Percentiles rank a stretch among this genome's conserved stretches.
Evolutionary conservation across 2,888 invertebrate species (phyloP).

Genomic region (Helicoverpa assulta): DNA sequence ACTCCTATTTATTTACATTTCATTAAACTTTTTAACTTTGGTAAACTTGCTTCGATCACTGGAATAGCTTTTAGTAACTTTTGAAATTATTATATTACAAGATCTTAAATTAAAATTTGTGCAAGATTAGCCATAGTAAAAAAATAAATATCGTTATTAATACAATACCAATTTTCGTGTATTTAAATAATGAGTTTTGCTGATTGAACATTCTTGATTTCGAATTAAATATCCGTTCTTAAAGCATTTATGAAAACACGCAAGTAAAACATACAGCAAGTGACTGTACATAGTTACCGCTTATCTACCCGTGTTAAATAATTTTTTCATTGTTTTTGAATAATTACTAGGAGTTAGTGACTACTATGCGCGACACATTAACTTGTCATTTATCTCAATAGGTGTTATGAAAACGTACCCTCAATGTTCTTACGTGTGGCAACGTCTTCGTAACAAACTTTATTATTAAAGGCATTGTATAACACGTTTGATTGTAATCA

Average conservation of each 20-base stretch:
- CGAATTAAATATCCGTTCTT: slow-evolving; percentile 11
- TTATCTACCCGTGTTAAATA: slow-evolving; percentile 18
- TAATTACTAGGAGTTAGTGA: slow-evolving; percentile 47
- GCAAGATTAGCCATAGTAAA: background rate
- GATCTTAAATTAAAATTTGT: background rate
- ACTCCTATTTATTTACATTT: slow-evolving; percentile 71
- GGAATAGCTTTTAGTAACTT: background rate
- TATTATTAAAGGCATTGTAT: slow-evolving; percentile 79
- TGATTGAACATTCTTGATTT: background rate
- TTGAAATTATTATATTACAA: background rate
- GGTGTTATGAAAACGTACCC: slow-evolving; percentile 61
- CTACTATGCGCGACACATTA: slow-evolving; percentile 41
- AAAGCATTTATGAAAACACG: slow-evolving; percentile 36
- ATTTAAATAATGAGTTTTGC: background rate
- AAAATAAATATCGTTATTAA: background rate
- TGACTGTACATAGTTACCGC: slow-evolving; percentile 11
- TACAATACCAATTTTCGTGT: background rate
- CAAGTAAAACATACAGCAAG: slow-evolving; percentile 18
- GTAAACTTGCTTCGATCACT: background rate
- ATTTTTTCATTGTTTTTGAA: slow-evolving; percentile 50
- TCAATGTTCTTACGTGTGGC: slow-evolving; percentile 60
- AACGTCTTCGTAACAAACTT: slow-evolving; percentile 67
- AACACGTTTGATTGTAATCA: slow-evolving; percentile 82
- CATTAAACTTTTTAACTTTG: slow-evolving; percentile 48
- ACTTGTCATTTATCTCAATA: slow-evolving; percentile 60